Evolutionary conservation across 1,140 invertebrate genomes (phyloP), one percentile per base, ranked within the genome.

Genomic region (Gonioctena quinquepunctata): DNA sequence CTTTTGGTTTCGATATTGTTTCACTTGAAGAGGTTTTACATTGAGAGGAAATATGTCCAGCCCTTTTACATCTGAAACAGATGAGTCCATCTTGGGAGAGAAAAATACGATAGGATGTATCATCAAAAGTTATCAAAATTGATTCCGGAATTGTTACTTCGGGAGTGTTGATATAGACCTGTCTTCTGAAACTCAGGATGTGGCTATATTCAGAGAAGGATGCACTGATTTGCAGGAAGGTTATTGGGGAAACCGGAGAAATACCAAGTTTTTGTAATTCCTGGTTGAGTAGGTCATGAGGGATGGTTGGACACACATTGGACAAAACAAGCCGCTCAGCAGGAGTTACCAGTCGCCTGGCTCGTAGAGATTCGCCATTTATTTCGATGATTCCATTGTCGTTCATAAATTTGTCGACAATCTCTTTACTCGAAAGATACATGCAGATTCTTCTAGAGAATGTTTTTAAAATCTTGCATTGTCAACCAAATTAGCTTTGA

Each of bases 131-230:
- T 6, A 60, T 23, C n/a, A 23, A 16, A 60, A 60, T 23, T 23
- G 19, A 26, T 18, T 60, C 57, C 23, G 57, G 57, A 22, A 60
- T 23, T 25, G 22, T 22, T 18, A 8, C 13, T 13, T 28, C 22
- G 6, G 13, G 7, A 11, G 61, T 25, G 13, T 6, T 21, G 13
- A 63, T 63, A 21, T n/a, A 63, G n/a, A 42, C 61, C 42, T 63
- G 61, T 21, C 61, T 28, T 16, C 61, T 13, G 61, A 63, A 63
- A 25, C 61, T 63, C 11, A 63, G 18, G 6, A 63, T 42, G 28
- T 63, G 61, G 61, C 22, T 33, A 33, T 33, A 63, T 13, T 63
- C 26, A 1, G 61, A 27, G 16, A 19, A 11, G 7, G 26, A 7
- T n/a, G 33, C 33, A 63, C 19, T 23, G 21, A 49, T 49, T 22